Conservation (phyloP, 1,140 invertebrate genomes). For the Steinernema feltiae region DNA sequence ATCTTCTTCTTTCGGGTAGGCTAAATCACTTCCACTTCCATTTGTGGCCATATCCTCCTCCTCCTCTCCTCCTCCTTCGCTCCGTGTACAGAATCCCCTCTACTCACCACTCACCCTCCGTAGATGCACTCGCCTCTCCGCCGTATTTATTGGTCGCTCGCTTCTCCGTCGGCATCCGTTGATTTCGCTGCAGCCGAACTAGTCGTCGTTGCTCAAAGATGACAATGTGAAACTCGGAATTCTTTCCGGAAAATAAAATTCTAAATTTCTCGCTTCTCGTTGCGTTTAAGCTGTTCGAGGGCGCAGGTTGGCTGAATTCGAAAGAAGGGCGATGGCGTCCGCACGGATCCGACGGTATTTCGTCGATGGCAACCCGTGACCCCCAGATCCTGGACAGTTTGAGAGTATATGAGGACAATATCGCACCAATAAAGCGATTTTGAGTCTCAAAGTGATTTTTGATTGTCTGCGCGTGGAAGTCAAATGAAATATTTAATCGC, state of each 20-base stretch:
- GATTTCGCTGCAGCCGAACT: not conserved
- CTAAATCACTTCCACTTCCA: not conserved
- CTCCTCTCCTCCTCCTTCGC: not conserved
- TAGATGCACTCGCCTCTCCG: not conserved
- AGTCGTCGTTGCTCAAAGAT: conserved; percentile 12
- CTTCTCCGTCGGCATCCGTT: not conserved
- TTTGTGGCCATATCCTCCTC: not conserved
- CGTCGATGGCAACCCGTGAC: no score
- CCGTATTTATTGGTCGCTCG: conserved; percentile 6
- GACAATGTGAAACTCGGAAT: not conserved
- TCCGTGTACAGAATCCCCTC: not conserved
- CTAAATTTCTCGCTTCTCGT: no score
- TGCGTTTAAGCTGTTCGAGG: no score
- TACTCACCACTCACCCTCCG: not conserved
- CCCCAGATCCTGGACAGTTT: no score
- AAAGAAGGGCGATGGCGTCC: no score
- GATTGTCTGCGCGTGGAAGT: no score
- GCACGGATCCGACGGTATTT: no score
- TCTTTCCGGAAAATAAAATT: not conserved
- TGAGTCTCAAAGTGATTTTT: no score
- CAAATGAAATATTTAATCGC: no score
- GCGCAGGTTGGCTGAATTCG: no score
- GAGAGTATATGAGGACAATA: no score
- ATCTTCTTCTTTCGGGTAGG: conserved; percentile 2
- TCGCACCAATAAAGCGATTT: no score